Conservation (phyloP, 2,888 invertebrate species). For the Spicauda simplicius region DNA sequence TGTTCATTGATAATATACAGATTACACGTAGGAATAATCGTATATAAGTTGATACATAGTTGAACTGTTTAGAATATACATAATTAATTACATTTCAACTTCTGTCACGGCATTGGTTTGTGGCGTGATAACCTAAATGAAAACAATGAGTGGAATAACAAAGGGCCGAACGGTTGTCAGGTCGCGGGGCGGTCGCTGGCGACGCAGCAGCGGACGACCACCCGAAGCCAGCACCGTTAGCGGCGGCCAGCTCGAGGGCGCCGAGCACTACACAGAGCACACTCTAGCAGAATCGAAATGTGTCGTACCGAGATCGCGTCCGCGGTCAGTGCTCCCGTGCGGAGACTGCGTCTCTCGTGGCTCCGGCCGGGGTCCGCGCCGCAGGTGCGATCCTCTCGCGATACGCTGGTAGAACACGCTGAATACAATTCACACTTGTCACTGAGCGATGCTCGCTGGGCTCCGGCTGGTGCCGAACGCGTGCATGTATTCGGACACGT, state of each 20-base stretch:
- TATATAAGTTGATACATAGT: no score
- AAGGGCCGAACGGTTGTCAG: no score
- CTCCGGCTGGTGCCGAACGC: neutral
- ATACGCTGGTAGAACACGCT: conserved; percentile 4
- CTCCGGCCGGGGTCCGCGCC: conserved; percentile 2
- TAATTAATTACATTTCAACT: no score
- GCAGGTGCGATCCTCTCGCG: conserved; percentile 14
- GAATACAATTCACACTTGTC: conserved; percentile 13
- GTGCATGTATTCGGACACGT: conserved; percentile 7
- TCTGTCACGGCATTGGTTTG: no score
- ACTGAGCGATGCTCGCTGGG: neutral
- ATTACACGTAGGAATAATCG: no score
- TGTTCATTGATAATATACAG: no score
- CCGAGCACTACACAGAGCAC: neutral
- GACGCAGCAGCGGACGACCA: neutral
- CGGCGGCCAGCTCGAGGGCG: neutral
- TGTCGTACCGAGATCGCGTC: conserved; percentile 53
- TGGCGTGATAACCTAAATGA: no score
- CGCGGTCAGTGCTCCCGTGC: conserved; percentile 65
- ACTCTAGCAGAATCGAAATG: conserved; percentile 24
- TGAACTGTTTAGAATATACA: no score
- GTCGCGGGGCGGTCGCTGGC: no score
- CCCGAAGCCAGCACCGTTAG: neutral
- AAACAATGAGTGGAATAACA: no score
- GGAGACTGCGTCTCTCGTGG: conserved; percentile 23